Evolutionary conservation across 2,888 invertebrate genomes (phyloP), one percentile per base, ranked within the genome.

Genomic region (Dyspetes luteomarginatus): DNA sequence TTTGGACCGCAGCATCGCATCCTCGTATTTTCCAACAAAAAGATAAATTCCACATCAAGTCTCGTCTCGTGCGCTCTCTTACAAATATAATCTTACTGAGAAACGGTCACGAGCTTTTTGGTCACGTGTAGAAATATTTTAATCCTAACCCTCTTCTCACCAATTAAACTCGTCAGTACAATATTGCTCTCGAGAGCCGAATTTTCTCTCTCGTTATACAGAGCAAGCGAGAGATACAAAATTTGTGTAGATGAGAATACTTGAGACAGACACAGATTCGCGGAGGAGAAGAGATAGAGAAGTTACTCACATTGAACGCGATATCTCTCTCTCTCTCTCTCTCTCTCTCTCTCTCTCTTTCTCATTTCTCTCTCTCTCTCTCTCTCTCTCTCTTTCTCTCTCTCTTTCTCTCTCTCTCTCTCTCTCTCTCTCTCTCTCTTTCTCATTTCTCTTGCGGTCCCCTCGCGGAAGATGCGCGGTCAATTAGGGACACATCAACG

Each of bases 401-500:
- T 36, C 36, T 36, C 36, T 36, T 2, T 5, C 22, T 50, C 19
- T 48, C 19, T 5, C n/a, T n/a, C n/a, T n/a, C n/a, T n/a, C n/a
- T n/a, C 15, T 26, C 1, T 62, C 0, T 24, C 15, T 45, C 45
- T 26, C 15, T 48, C n/a, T 5, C 12, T 22, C 5, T 67, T 5
- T 36, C 36, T 36, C 4, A 12, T 4, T 36, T 36, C 36, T 36
- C 36, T 36, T 2, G 12, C 22, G 30, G n/a, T 48, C 19, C n/a
- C n/a, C 19, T 17, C 9, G 9, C 7, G 22, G 19, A 52, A 67
- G 50, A 50, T 19, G 52, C 30, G 30, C 41, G 58, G 28, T 67
- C 75, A 75, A 67, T 67, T 67, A 50, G 50, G n/a, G 73, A 64
- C 48, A 24, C 45, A 45, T 50, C 75, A 86, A 85, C 86, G 84